phyloP scores from a whole-genome alignment of 1,140 invertebrate species.

The Drosophila ficusphila region DNA sequence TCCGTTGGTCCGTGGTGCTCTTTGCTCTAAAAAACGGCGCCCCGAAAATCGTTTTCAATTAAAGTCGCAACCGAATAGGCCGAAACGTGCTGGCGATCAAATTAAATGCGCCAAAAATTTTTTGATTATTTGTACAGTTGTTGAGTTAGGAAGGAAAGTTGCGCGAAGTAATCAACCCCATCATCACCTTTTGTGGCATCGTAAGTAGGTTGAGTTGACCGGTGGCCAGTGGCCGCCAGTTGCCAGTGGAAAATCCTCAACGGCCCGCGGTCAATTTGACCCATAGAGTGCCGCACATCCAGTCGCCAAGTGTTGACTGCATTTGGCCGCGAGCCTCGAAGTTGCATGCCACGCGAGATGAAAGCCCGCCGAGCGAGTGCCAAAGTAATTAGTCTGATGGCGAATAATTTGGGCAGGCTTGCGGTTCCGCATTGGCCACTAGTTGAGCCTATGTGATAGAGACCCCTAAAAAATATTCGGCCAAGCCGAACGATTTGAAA shows the following conservation, averaged over 20 bases:
- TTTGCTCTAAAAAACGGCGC: conserved; percentile 52
- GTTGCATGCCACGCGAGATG: conserved; percentile 72
- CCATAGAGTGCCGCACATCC: conserved; percentile 41
- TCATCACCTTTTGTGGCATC: conserved; percentile 76
- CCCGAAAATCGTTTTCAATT: conserved; percentile 78
- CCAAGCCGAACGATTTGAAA: conserved; percentile 50
- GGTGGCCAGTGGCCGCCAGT: conserved; percentile 33
- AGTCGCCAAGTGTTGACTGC: conserved; percentile 36
- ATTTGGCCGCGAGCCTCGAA: conserved; percentile 29
- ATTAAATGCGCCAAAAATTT: conserved; percentile 75
- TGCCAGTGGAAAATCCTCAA: conserved; percentile 21
- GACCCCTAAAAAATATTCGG: conserved; percentile 28
- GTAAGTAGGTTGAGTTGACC: conserved; percentile 71
- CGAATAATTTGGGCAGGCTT: conserved; percentile 73
- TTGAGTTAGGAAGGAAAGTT: conserved; percentile 77
- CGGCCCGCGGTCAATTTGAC: conserved; percentile 35
- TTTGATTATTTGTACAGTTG: conserved; percentile 79
- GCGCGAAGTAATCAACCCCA: conserved; percentile 76
- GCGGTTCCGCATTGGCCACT: conserved; percentile 73
- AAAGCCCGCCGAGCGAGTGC: conserved; percentile 76
- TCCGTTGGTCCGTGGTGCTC: conserved; percentile 3
- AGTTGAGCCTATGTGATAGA: conserved; percentile 74
- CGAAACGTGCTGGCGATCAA: conserved; percentile 78
- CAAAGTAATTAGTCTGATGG: conserved; percentile 79
- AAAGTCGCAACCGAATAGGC: conserved; percentile 49